These are phyloP conservation scores for Rallus crepitans DNA, from an alignment of 2,797 vertebrate species.

Conservation along the genomic window DNA sequence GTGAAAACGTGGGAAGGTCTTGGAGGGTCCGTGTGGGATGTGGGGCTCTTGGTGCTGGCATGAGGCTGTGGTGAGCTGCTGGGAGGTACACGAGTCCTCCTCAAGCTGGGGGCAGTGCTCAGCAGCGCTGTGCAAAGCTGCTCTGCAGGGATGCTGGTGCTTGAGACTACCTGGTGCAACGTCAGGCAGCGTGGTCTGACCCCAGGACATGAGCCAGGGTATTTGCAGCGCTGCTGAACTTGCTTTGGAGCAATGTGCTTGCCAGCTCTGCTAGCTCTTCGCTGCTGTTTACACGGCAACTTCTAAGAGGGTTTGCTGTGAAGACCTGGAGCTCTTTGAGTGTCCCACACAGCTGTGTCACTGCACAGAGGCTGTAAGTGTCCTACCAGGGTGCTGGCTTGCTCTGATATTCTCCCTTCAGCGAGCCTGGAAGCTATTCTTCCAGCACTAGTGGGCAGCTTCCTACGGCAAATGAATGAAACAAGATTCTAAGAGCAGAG, in stretches of 20 bases:
- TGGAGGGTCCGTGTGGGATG: neutral
- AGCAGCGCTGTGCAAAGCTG: fast-evolving
- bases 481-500: neutral
- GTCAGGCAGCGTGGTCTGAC: fast-evolving
- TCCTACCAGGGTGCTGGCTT: fast-evolving
- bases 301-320: neutral
- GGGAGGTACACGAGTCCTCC: fast-evolving
- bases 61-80: neutral
- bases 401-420: fast-evolving
- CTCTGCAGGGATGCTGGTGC: neutral
- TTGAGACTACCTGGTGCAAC: neutral
- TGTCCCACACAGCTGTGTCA: neutral
- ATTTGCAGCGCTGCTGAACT: fast-evolving
- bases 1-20: neutral
- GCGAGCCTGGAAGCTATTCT: neutral
- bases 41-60: neutral
- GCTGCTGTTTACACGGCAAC: neutral
- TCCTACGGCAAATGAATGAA: neutral
- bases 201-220: neutral
- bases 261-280: neutral
- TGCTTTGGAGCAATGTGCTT: neutral
- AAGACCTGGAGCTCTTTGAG: neutral
- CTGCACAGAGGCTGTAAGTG: fast-evolving
- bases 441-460: neutral
- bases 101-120: fast-evolving